Evolutionary conservation across 2,888 invertebrate species (phyloP).

Genomic region (Lutraria lutraria): DNA sequence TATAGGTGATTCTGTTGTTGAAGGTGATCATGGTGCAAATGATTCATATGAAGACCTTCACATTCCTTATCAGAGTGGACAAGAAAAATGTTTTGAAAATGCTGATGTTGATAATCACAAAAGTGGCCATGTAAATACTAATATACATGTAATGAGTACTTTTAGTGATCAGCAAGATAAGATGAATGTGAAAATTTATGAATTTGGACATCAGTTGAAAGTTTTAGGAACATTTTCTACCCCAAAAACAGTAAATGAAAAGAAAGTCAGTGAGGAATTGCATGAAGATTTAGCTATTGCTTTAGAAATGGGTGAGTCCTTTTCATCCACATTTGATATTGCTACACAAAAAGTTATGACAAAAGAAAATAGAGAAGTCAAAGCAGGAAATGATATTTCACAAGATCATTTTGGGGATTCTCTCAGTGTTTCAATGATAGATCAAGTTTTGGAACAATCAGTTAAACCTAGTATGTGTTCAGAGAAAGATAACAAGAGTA

Average conservation of each 20-base stretch:
- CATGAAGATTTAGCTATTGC: constrained; percentile 92
- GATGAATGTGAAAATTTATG: not conserved
- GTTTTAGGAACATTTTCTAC: constrained; percentile 60
- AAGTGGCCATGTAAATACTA: not conserved
- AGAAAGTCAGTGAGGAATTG: constrained; percentile 40
- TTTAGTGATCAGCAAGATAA: constrained; percentile 8
- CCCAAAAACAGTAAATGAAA: constrained; percentile 28
- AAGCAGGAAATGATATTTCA: constrained; percentile 20
- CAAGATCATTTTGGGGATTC: constrained; percentile 73
- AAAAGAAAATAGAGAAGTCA: not conserved
- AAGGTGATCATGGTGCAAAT: constrained; percentile 37
- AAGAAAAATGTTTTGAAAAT: constrained; percentile 71
- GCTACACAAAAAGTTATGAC: constrained; percentile 26
- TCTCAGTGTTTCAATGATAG: constrained; percentile 80
- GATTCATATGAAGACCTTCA: constrained; percentile 71
- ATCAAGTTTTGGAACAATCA: constrained; percentile 64
- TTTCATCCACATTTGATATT: constrained; percentile 65
- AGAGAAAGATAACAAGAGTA: not conserved
- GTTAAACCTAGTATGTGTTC: not conserved
- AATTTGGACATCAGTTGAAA: constrained; percentile 32
- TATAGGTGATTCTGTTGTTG: constrained; percentile 64
- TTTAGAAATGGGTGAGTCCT: constrained; percentile 76
- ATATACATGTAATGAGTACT: not conserved
- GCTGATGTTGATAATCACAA: constrained; percentile 28
- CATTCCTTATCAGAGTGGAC: constrained; percentile 76